Percentiles rank a stretch among this genome's conserved stretches.
Evolutionary conservation across 2,113 vertebrate species (phyloP).

Genomic region (Lophochroa leadbeateri): DNA sequence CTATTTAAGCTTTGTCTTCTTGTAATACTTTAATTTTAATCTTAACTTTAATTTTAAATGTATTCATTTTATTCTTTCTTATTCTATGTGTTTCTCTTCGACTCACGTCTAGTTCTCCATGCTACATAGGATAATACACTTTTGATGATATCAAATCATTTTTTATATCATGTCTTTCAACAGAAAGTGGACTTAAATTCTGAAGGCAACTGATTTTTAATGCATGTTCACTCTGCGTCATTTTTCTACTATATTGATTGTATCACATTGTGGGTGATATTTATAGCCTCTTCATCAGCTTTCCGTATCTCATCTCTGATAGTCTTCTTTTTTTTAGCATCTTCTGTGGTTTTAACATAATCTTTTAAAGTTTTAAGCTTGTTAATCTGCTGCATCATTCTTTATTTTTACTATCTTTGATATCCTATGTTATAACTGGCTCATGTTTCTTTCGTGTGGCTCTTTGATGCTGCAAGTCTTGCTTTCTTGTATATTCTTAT

Average conservation of each 20-base stretch:
- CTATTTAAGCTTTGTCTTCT: neutral
- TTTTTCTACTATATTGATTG: neutral
- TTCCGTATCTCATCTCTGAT: neutral
- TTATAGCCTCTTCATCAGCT: neutral
- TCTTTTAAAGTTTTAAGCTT: neutral
- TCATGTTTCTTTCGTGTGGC: neutral
- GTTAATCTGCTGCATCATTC: neutral
- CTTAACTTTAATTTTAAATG: neutral
- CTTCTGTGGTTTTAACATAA: neutral
- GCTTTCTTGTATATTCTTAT: neutral
- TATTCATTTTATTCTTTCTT: neutral
- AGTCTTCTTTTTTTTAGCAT: neutral
- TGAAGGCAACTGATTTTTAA: neutral
- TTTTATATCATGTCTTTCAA: neutral
- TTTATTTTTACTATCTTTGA: neutral
- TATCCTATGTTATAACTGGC: neutral
- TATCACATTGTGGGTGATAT: neutral
- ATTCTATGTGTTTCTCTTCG: neutral
- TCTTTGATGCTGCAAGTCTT: neutral
- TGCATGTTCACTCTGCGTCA: neutral
- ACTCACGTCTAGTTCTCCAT: neutral
- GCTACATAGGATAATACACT: neutral
- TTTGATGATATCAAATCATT: neutral
- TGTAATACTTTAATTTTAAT: neutral
- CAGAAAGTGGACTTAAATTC: neutral